Conservation (phyloP, 2,888 invertebrate genomes). For the Habroteleia sp. region DNA sequence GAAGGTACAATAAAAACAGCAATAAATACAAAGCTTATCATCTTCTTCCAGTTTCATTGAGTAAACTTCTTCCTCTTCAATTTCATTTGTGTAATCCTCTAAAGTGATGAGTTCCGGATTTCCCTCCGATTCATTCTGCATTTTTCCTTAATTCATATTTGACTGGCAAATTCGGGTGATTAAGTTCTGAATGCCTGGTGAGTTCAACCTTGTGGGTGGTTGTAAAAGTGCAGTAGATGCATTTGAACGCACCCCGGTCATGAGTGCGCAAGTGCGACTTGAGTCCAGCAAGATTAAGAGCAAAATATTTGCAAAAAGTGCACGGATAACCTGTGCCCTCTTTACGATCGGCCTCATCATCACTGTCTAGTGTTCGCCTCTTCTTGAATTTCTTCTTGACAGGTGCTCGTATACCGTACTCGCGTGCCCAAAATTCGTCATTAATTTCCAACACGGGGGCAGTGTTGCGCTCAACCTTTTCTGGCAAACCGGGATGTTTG, state of each 20-base stretch:
- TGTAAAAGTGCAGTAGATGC: constrained; percentile 74
- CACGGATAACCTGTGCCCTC: constrained; percentile 61
- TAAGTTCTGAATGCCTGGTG: constrained; percentile 73
- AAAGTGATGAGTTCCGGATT: constrained; percentile 19
- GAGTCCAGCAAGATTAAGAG: constrained; percentile 70
- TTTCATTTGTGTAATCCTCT: constrained; percentile 69
- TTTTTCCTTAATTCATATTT: constrained; percentile 60
- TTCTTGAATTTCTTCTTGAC: constrained; percentile 64
- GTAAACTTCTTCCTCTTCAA: constrained; percentile 65
- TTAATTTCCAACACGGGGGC: constrained; percentile 69
- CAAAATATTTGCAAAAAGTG: constrained; percentile 72
- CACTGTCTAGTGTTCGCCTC: constrained; percentile 19
- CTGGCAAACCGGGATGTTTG: constrained; percentile 69
- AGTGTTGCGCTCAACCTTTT: constrained; percentile 70
- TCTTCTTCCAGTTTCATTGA: not conserved
- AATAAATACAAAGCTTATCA: constrained; percentile 65
- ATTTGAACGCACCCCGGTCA: constrained; percentile 69
- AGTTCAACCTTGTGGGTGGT: constrained; percentile 71
- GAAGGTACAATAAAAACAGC: constrained; percentile 74
- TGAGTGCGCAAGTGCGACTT: constrained; percentile 74
- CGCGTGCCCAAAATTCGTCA: constrained; percentile 76
- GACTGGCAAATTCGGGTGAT: constrained; percentile 72
- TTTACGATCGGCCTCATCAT: constrained; percentile 19
- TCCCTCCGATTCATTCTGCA: not conserved
- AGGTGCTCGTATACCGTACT: constrained; percentile 72